phyloP scores from a whole-genome alignment of 2,113 vertebrate genomes.

The Meriones unguiculatus region DNA sequence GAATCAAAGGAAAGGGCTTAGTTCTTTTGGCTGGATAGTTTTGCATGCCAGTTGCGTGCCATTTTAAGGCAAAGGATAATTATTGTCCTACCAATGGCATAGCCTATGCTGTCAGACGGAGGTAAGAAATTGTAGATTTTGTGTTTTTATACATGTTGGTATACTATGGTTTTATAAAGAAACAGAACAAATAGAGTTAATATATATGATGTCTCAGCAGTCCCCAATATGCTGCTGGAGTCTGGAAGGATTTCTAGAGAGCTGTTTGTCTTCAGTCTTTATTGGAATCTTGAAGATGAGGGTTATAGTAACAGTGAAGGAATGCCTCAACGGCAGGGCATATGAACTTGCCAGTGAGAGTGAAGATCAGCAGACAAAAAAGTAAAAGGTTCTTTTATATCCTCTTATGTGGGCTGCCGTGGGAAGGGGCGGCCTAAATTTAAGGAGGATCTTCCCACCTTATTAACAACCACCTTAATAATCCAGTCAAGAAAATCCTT shows the following conservation, averaged over 20 bases:
- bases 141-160: background rate
- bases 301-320: background rate
- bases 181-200: background rate
- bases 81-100: background rate
- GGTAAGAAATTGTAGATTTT: constrained; percentile 10
- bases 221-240: background rate
- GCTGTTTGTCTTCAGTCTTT: background rate
- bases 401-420: background rate
- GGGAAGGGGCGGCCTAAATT: too few relatives aligned
- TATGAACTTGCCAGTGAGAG: background rate
- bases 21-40: constrained; percentile 17
- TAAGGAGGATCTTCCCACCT: background rate
- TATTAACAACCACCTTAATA: background rate
- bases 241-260: background rate
- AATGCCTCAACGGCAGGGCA: background rate
- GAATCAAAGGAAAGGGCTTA: background rate
- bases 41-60: background rate
- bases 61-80: constrained; percentile 27
- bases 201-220: background rate
- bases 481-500: background rate
- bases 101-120: background rate
- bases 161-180: background rate
- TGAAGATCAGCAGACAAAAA: background rate
- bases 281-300: background rate
- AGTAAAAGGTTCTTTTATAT: background rate